Base-by-base conservation (phyloP, 2,113 vertebrate species). In the Atrichornis clamosus region DNA sequence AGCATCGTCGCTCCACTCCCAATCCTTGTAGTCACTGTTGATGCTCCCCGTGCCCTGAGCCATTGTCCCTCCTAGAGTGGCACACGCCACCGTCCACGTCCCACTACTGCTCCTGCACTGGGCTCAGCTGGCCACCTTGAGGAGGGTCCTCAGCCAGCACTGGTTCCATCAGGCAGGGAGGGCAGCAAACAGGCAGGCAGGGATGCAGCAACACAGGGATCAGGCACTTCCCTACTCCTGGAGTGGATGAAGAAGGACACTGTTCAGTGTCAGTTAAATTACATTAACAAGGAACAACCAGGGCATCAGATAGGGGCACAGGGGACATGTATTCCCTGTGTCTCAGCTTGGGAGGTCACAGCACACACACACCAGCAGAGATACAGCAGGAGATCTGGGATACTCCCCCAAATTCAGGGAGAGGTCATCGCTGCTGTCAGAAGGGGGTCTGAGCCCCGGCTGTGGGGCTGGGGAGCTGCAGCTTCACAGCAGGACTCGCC, bases 11-110 rank as follows among this genome's bases (percentile, higher is more conserved):
- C 98, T 98, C 93, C 98, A 98, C 22, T 96, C 98, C 98, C 98
- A 99, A 18, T 99, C 99, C 5, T 97, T 98, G 15, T 92, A 97
- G 56, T 99, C 98, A 1, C 97, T 98, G 98, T 99, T 99, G 92
- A 99, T 98, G 26, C 98, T 98, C 96, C 98, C 98, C 4, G 97
- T 95, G 82, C 92, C 64, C 68, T 97, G 95, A 58, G 97, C 98
- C 98, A 98, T 98, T 1, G 37, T 68, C 41, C 52, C 41, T 94
- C 80, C 21, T 5, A 10, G 10, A 32, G 56, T 50, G 60, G 50
- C 44, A 44, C 46, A 15, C 4, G 0, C 68, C 7, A 23, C 81
- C 2, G 2, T 27, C 33, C 39, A 59, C 23, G 21, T 88, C 59
- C 55, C 67, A 19, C 95, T 94, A 97, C 24, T 0, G 13, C 20